Base-by-base conservation (phyloP, 2,797 vertebrate genomes). In the Acropternis orthonyx region DNA sequence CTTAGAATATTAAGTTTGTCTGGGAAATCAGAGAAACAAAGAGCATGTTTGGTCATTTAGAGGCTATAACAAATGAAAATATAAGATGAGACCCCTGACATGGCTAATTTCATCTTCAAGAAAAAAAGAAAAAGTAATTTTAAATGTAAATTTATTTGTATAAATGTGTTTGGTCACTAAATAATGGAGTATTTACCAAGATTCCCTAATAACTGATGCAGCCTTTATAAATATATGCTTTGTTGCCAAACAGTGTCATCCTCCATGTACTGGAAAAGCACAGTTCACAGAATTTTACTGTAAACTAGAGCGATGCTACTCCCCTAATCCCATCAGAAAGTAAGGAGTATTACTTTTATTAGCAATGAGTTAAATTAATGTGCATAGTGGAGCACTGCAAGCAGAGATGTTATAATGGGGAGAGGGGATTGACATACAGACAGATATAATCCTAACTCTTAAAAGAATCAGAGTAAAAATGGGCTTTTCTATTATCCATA, bases 351-450 rank as follows among this genome's bases (percentile, higher is more conserved):
- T 75, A 46, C n/a, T 94, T 92, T 77, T 82, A 52, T 78, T 73
- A 94, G 73, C 54, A 92, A 49, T 10, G 39, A 95, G 75, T 89
- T 96, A 93, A 94, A 90, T 76, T 58, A 95, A 55, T 48, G 23
- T 17, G 10, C 30, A 77, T 92, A 78, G 24, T 78, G 14, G 36
- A 91, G 55, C 32, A 89, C n/a, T 48, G 22, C 55, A 92, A 95
- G 90, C 61, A 86, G 78, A 89, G 58, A 88, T 41, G 10, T 54
- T 93, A 36, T 41, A 88, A 90, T 22, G 18, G 36, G 26, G 30
- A 58, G 3, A 5, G 28, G 14, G 12, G 12, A 43, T 41, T 94
- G 80, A 96, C 90, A 84, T 21, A 59, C 22, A 41, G 92, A 95
- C 51, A 94, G 93, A 65, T 61, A 89, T 65, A 96, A 94, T 62